These are phyloP conservation scores for Capromys pilorides DNA, from an alignment of 2,797 vertebrate species.

Conservation along the genomic window DNA sequence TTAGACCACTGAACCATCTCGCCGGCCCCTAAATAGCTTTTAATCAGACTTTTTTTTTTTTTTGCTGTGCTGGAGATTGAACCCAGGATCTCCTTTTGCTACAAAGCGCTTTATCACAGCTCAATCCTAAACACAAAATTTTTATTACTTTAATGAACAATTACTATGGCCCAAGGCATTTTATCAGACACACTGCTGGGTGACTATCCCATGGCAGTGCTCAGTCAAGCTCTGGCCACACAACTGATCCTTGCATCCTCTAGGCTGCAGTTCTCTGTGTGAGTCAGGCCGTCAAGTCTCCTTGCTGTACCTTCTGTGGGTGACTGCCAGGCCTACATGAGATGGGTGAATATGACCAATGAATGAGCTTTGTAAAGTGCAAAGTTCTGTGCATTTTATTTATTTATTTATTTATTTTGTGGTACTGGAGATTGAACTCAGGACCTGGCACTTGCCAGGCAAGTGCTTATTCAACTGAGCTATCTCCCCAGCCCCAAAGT, in stretches of 20 bases:
- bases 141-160: slow-evolving; percentile 66
- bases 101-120: background rate
- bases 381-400: too few relatives aligned
- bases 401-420: too few relatives aligned
- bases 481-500: background rate
- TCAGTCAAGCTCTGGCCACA: background rate
- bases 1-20: too few relatives aligned
- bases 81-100: background rate
- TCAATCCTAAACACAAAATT: background rate
- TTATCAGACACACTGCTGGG: background rate
- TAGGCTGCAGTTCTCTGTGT: background rate
- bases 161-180: background rate
- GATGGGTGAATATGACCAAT: background rate
- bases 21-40: too few relatives aligned
- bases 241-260: background rate
- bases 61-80: background rate
- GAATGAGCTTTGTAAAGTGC: background rate
- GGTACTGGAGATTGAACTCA: too few relatives aligned
- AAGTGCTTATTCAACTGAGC: too few relatives aligned
- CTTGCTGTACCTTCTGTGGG: background rate
- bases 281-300: background rate
- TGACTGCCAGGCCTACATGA: background rate
- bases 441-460: too few relatives aligned
- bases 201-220: background rate
- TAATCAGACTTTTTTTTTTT: slow-evolving; percentile 12